Base-by-base conservation (phyloP, 2,113 vertebrate genomes). In the Cathartes aura region DNA sequence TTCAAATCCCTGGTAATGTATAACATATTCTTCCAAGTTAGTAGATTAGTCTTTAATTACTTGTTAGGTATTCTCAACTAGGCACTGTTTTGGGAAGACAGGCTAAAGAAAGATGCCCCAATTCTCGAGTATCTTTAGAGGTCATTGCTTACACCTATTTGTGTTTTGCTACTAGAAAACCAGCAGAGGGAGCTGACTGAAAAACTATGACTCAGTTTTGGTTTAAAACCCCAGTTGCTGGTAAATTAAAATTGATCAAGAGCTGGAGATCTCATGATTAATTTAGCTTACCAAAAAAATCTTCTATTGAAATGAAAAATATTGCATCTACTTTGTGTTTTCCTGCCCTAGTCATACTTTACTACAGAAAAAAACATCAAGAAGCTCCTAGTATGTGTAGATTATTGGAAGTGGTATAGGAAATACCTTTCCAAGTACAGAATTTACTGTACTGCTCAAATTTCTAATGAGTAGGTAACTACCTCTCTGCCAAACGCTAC, bases 251-350 rank as follows among this genome's bases (percentile, higher is more conserved):
- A 9, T 4, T 5, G 2, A 27, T 17, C 29, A 34, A 60, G 21
- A 78, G n/a, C 26, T 68, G 74, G 34, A 47, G 14, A 67, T 24
- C 1, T 43, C 1, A 0, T 17, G 0, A 27, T 53, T 20, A 27
- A 38, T 23, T 50, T 3, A 42, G 36, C 11, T 58, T 34, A 26
- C 1, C 5, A 16, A 59, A 20, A 30, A 71, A 4, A 58, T 19
- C 24, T 48, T 40, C 6, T 18, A 19, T 2, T 34, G 5, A 53
- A 55, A 70, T 34, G 15, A 83, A 68, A 62, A 87, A 32, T 21
- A 63, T 1, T 11, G 17, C 42, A 34, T 6, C 9, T 15, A 8
- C 15, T 78, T 72, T 7, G 55, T 16, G 23, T 20, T 38, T 30
- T 42, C 45, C 53, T 53, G 26, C 40, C n/a, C 21, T 48, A 3